phyloP scores from a whole-genome alignment of 2,113 vertebrate genomes.

The Lipophrys pholis region DNA sequence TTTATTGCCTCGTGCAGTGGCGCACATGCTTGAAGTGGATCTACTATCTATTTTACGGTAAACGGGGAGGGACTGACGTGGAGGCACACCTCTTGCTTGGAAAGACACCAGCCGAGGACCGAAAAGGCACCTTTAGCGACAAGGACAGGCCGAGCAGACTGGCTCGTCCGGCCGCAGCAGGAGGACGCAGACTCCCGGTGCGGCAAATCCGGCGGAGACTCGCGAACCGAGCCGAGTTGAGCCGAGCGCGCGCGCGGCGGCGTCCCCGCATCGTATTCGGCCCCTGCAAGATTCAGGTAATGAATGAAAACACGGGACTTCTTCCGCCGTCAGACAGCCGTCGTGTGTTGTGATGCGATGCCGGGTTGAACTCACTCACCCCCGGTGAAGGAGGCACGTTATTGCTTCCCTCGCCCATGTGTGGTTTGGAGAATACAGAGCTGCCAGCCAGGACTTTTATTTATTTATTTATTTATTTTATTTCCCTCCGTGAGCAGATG shows the following conservation, averaged over 20 bases:
- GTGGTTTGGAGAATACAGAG: not conserved
- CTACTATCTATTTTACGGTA: constrained; percentile 78
- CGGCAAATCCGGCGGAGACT: not conserved
- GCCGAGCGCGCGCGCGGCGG: not conserved
- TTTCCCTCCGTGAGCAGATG: constrained; percentile 9
- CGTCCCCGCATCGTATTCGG: not conserved
- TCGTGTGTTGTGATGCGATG: not conserved
- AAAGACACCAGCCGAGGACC: constrained; percentile 65
- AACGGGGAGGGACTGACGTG: constrained; percentile 47
- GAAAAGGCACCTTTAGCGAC: constrained; percentile 26
- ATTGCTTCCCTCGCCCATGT: not conserved
- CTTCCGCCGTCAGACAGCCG: not conserved
- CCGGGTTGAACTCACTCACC: constrained; percentile 12
- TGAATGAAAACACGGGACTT: not conserved
- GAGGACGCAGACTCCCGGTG: constrained; percentile 3
- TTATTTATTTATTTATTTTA: not conserved
- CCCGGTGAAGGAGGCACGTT: not conserved
- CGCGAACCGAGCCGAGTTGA: not conserved
- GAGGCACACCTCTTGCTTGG: constrained; percentile 70
- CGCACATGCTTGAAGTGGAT: not conserved
- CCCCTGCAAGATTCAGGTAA: not conserved
- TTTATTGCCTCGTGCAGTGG: too few species aligned
- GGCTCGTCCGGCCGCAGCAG: constrained; percentile 31
- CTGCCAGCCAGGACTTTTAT: not conserved
- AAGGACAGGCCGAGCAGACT: constrained; percentile 60